Conservation (phyloP, 1,140 invertebrate genomes). For the Aphaenogaster rudis region DNA sequence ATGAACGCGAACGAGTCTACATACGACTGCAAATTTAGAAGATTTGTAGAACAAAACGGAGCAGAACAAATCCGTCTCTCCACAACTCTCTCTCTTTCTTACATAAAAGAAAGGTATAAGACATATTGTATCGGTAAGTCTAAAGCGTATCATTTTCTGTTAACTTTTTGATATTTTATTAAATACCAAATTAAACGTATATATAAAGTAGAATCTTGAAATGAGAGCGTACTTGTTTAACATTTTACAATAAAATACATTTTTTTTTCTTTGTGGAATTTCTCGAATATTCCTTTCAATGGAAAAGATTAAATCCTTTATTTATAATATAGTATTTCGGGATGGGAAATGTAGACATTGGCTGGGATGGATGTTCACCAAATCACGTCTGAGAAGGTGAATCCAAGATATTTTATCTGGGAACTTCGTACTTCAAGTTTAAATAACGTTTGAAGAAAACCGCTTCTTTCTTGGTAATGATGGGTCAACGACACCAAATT, state of each 20-base stretch:
- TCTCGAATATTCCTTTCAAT: background rate
- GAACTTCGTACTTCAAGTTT: conserved; percentile 16
- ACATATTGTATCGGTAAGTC: background rate
- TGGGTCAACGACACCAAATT: conserved; percentile 36
- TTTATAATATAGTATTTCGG: background rate
- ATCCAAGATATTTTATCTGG: conserved; percentile 9
- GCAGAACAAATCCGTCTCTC: background rate
- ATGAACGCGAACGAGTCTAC: background rate
- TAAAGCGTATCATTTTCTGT: background rate
- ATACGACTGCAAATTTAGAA: conserved; percentile 14
- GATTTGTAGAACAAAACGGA: conserved; percentile 15
- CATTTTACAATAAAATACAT: background rate
- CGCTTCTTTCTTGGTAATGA: conserved; percentile 31
- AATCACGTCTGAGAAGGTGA: background rate
- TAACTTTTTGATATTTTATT: background rate
- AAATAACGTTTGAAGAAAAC: conserved; percentile 51
- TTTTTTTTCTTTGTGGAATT: background rate
- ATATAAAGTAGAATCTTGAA: background rate
- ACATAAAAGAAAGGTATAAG: background rate
- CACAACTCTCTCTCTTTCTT: background rate
- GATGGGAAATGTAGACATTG: background rate
- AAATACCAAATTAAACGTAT: background rate
- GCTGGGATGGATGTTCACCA: background rate
- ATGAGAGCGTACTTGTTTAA: background rate
- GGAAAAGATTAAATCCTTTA: background rate